Evolutionary conservation across 2,797 vertebrate genomes (phyloP), one percentile per base, ranked within the genome.

Genomic region (Chaunax sp.): DNA sequence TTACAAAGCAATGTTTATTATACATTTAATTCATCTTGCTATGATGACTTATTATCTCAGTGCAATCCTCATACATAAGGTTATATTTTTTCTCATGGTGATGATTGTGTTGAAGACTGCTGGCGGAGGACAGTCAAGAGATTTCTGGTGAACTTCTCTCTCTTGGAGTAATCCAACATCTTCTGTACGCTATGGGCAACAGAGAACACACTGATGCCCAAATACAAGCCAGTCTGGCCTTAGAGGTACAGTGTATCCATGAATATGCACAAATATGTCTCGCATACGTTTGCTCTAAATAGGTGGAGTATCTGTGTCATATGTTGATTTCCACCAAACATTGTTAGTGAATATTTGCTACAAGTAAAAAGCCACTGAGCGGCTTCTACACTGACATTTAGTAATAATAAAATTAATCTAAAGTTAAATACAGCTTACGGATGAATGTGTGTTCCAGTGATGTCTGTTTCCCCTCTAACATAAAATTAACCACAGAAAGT

Each of bases 121-220:
- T 97, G 72, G 92, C 90, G 2, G 86, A 90, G 49, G 56, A 78
- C 30, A 93, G 90, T 69, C 33, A 46, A 18, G 81, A 90, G 18
- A 49, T 94, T 53, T 94, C 92, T 1, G 79, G 75, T 58, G 93
- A 96, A 57, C 80, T 97, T 73, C 80, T 97, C 46, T 84, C 88
- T 69, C 82, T 96, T 23, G 80, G 86, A 43, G 94, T 93, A 38
- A 81, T 96, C 54, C 93, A 88, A n/a, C 51, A 88, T 69, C 92
- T 97, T 69, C 76, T 97, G 75, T 75, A 69, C 4, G 92, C 92
- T 38, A 86, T 95, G 92, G 94, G 94, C 28, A 97, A 96, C 89
- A 87, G 37, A 64, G 92, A 95, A 10, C 94, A 96, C 28, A 60
- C 73, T 9, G 94, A 94, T 15, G 81, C 93, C 60, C 97, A 97